phyloP scores from a whole-genome alignment of 2,113 vertebrate genomes.

The Ageneiosus marmoratus region DNA sequence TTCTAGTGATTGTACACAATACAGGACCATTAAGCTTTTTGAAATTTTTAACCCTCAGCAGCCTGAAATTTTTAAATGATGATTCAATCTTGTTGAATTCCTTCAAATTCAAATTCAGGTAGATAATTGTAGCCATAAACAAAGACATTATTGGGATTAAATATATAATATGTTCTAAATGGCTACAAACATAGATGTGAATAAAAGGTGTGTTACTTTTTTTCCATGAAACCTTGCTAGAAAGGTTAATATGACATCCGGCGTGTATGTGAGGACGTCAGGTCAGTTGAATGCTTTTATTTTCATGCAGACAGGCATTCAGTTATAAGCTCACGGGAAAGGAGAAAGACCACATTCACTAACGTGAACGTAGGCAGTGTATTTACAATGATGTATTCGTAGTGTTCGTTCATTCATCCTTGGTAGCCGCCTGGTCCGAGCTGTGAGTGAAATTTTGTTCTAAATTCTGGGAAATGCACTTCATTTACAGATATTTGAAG shows the following conservation, averaged over 20 bases:
- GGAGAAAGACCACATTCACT: not conserved
- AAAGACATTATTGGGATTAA: not conserved
- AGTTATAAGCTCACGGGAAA: not conserved
- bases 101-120: conserved; percentile 62
- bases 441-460: not conserved
- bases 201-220: not conserved
- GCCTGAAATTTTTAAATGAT: not conserved
- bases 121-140: not conserved
- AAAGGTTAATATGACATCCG: not conserved
- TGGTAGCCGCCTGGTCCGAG: not conserved
- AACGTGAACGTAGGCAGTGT: not conserved
- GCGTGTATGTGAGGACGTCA: not conserved
- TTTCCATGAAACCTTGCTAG: not conserved
- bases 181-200: not conserved
- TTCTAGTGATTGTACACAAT: not conserved
- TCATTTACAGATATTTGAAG: not conserved
- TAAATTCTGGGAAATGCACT: not conserved
- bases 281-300: not conserved
- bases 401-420: not conserved
- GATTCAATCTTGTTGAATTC: conserved; percentile 56
- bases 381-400: not conserved
- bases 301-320: not conserved
- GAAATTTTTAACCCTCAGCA: conserved; percentile 9
- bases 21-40: not conserved
- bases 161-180: not conserved